These are phyloP conservation scores for Anoplius nigerrimus DNA, from an alignment of 2,888 invertebrate species.

Conservation along the genomic window DNA sequence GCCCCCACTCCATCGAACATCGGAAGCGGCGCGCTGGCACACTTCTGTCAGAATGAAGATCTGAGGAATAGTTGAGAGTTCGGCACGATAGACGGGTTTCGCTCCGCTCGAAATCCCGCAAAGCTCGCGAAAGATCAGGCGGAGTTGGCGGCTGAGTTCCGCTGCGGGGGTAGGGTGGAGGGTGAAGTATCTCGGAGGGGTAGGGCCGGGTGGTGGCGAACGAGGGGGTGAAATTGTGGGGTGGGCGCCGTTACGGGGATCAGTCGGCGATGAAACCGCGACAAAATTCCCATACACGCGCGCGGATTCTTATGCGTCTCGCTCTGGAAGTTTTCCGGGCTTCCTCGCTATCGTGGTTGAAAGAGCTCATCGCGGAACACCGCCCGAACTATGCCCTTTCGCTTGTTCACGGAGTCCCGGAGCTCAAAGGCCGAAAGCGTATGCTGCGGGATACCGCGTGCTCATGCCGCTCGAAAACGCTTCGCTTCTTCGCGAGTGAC, in stretches of 20 bases:
- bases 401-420: slow-evolving; percentile 28
- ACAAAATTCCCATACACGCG: slow-evolving; percentile 1
- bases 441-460: slow-evolving; percentile 38
- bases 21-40: slow-evolving; percentile 1
- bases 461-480: slow-evolving; percentile 35
- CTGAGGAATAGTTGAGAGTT: slow-evolving; percentile 71
- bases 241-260: not conserved
- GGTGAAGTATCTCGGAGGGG: not conserved
- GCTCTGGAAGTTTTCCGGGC: not conserved
- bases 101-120: slow-evolving; percentile 33
- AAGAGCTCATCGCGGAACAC: slow-evolving; percentile 2
- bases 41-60: slow-evolving; percentile 54
- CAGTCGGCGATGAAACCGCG: slow-evolving; percentile 15
- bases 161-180: not conserved
- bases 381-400: slow-evolving; percentile 8
- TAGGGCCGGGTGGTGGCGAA: not conserved
- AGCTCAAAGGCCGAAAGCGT: slow-evolving; percentile 31
- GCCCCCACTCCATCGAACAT: not conserved
- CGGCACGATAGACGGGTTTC: slow-evolving; percentile 53
- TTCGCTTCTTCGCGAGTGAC: slow-evolving; percentile 6
- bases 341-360: slow-evolving; percentile 2
- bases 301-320: slow-evolving; percentile 10
- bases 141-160: slow-evolving; percentile 1
- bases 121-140: slow-evolving; percentile 13
- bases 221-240: not conserved